Evolutionary conservation across 2,888 invertebrate species (phyloP).

Genomic region (Patella depressa): DNA sequence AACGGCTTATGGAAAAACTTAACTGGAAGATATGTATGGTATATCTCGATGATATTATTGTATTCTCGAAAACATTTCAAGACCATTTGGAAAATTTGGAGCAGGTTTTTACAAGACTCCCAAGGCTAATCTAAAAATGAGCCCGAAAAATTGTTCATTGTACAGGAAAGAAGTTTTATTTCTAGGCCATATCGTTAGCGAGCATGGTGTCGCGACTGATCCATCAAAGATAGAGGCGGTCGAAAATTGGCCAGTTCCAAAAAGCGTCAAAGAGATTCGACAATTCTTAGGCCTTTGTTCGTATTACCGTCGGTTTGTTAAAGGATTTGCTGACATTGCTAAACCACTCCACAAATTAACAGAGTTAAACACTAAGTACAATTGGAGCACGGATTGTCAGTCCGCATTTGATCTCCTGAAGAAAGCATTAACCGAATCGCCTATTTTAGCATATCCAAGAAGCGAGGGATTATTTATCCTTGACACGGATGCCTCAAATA

Average conservation of each 20-base stretch:
- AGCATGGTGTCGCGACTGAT: too few species aligned
- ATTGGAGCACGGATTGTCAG: conserved; percentile 33
- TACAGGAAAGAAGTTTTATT: too few species aligned
- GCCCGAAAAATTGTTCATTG: conserved; percentile 20
- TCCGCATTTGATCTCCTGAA: conserved; percentile 28
- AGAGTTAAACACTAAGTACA: conserved; percentile 8
- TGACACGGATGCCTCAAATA: conserved; percentile 1
- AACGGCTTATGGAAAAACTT: conserved; percentile 20
- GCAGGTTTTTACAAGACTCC: conserved; percentile 30
- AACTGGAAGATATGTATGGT: conserved; percentile 31
- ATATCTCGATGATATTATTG: conserved; percentile 38
- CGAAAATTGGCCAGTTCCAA: too few species aligned
- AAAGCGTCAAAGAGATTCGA: too few species aligned
- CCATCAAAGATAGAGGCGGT: too few species aligned
- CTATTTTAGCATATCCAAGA: conserved; percentile 26
- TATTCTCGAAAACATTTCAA: conserved; percentile 29
- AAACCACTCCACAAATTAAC: too few species aligned
- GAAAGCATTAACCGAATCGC: not conserved
- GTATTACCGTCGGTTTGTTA: too few species aligned
- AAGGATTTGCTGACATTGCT: too few species aligned
- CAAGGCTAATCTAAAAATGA: conserved; percentile 38
- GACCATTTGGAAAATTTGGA: conserved; percentile 31
- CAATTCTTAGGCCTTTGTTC: too few species aligned
- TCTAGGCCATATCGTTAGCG: too few species aligned
- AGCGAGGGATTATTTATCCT: conserved; percentile 31